Base-by-base conservation (phyloP, 2,797 vertebrate genomes). In the Poecilia wingei region DNA sequence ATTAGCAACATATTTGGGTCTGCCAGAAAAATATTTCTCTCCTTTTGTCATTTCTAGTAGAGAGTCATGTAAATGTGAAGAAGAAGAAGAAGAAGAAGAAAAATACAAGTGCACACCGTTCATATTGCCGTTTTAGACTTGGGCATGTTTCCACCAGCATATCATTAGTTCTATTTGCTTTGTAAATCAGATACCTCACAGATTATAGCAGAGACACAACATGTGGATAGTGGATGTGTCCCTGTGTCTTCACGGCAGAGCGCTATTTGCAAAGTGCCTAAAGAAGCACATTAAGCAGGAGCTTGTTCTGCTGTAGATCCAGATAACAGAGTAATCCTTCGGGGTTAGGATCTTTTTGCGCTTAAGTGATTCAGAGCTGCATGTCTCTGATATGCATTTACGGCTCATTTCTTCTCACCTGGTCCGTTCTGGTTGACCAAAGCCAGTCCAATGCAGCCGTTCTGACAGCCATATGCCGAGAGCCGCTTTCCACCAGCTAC, bases 401-500 rank as follows among this genome's bases (percentile, higher is more conserved):
- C 31, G 14, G 6, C 31, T 28, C 59, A 36, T 39, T 68, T 33
- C 43, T 72, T 31, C 87, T 93, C 83, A 98, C 97, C 96, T 90
- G 92, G 92, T 81, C 83, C 92, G n/a, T 72, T 89, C 88, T 97
- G 97, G 79, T 96, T 93, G 39, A 98, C 97, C 1, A 96, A 91
- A 70, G 97, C 95, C 0, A 98, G 93, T 0, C 96, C 97, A 70
- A 98, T 95, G 0, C 95, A 96, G 36, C 97, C 97, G 0, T 93
- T 98, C 92, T 98, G 97, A 93, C 97, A 98, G 74, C 97, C 97
- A 1, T 97, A 96, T 0, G 94, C 96, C 0, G 97, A 96, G 84
- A 98, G 93, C 4, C 95, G 92, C 22, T 82, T 92, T 0, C 95
- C 93, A 1, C 88, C 90, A 0, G 94, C 88, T 8, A 96, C 89